Percentiles rank a stretch among this genome's conserved stretches.
Conservation (phyloP, 2,113 vertebrate species). For the Nesogale talazaci region DNA sequence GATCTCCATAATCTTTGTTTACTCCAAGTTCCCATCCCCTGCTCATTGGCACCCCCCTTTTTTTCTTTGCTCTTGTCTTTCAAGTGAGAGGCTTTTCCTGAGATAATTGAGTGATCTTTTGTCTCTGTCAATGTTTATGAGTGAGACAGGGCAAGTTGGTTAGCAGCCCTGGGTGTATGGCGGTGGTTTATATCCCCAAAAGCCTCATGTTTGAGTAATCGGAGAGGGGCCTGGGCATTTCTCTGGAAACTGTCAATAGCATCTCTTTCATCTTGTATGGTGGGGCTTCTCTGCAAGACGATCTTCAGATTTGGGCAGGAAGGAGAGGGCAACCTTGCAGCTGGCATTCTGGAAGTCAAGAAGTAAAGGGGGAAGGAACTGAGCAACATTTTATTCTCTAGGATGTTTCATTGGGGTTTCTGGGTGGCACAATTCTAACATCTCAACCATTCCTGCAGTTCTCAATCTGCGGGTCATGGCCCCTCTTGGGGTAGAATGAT, state of each 20-base stretch:
- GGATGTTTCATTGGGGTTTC: background rate
- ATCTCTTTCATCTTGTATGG: background rate
- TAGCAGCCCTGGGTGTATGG: background rate
- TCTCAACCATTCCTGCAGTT: background rate
- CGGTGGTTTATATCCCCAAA: background rate
- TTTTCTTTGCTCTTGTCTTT: background rate
- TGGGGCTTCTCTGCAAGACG: slow-evolving; percentile 3
- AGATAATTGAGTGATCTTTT: background rate
- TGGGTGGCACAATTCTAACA: background rate
- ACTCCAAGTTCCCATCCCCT: background rate
- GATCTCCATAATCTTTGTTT: background rate
- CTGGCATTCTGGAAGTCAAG: background rate
- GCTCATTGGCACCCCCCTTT: too few species aligned
- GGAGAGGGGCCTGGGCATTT: background rate
- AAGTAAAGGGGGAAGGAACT: background rate
- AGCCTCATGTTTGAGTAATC: background rate
- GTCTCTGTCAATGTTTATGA: background rate
- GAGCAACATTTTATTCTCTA: background rate
- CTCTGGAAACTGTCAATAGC: background rate
- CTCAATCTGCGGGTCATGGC: too few species aligned
- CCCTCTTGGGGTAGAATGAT: too few species aligned
- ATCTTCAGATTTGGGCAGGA: background rate
- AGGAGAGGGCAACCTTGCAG: background rate
- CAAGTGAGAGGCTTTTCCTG: background rate
- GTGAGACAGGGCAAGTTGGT: background rate